Evolutionary conservation across 2,888 invertebrate species (phyloP).

Genomic region (Agrochola lota): DNA sequence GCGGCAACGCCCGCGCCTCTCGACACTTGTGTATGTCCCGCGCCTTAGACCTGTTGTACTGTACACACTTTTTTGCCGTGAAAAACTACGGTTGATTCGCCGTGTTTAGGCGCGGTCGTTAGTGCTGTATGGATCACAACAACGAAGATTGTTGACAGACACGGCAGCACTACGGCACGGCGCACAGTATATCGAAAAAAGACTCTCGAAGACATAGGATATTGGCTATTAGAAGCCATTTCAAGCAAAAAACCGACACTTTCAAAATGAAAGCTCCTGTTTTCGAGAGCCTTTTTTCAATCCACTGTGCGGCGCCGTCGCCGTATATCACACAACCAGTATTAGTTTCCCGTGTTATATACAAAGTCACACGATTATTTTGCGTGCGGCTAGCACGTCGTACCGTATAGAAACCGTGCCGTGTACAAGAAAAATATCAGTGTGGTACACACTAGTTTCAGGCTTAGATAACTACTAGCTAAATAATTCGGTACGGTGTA

Average conservation of each 20-base stretch:
- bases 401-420: not conserved
- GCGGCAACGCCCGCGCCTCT: too few species aligned
- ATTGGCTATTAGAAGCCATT: too few species aligned
- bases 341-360: not conserved
- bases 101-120: not conserved
- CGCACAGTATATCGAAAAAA: too few species aligned
- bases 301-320: too few species aligned
- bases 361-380: not conserved
- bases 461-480: constrained; percentile 7
- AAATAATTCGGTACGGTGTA: constrained; percentile 3
- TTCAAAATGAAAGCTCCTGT: too few species aligned
- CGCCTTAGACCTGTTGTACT: not conserved
- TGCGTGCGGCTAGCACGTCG: not conserved
- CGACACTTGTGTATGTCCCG: too few species aligned
- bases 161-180: too few species aligned
- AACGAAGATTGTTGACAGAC: not conserved
- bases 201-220: too few species aligned
- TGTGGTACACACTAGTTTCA: not conserved
- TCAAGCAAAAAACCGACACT: too few species aligned
- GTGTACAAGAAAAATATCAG: not conserved
- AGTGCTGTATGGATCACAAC: too few species aligned
- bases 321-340: not conserved
- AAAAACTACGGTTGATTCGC: not conserved
- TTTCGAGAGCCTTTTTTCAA: too few species aligned
- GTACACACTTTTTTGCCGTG: not conserved